Evolutionary conservation across 1,140 invertebrate genomes (phyloP).

Genomic region (Whitmania pigra): DNA sequence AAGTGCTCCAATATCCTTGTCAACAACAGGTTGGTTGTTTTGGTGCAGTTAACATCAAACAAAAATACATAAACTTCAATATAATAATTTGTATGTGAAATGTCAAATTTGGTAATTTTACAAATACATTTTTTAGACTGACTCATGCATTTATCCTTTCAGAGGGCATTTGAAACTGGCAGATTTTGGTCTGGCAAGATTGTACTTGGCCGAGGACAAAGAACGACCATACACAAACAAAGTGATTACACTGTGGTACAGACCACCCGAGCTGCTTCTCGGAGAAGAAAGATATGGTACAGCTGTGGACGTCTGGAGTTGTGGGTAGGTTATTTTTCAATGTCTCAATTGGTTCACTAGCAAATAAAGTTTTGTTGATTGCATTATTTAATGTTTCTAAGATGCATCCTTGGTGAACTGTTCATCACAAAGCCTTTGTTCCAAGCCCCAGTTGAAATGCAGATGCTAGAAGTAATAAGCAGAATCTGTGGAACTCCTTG

Average conservation of each 20-base stretch:
- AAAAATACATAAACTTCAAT: too few relatives aligned
- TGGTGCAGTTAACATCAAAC: not conserved
- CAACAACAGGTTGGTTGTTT: conserved; percentile 75
- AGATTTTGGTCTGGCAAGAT: conserved; percentile 89
- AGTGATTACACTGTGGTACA: conserved; percentile 97
- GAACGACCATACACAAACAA: conserved; percentile 80
- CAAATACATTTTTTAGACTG: conserved; percentile 16
- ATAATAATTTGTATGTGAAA: not conserved
- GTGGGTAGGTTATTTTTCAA: conserved; percentile 52
- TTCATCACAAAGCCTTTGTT: conserved; percentile 93
- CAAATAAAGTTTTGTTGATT: not conserved
- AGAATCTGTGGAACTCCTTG: conserved; percentile 85
- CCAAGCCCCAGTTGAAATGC: conserved; percentile 81
- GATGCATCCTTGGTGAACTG: conserved; percentile 91
- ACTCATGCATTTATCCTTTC: conserved; percentile 15
- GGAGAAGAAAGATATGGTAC: conserved; percentile 96
- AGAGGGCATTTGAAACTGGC: conserved; percentile 98
- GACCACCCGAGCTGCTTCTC: conserved; percentile 85
- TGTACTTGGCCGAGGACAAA: conserved; percentile 88
- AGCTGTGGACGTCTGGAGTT: conserved; percentile 97
- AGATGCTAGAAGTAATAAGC: conserved; percentile 86
- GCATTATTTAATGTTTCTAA: conserved; percentile 28
- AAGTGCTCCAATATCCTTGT: conserved; percentile 99
- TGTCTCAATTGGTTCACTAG: not conserved
- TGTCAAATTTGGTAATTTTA: conserved; percentile 23